Percentiles rank a stretch among this genome's conserved stretches.
Evolutionary conservation across 2,113 vertebrate species (phyloP).

Genomic region (Melanotaenia duboulayi): DNA sequence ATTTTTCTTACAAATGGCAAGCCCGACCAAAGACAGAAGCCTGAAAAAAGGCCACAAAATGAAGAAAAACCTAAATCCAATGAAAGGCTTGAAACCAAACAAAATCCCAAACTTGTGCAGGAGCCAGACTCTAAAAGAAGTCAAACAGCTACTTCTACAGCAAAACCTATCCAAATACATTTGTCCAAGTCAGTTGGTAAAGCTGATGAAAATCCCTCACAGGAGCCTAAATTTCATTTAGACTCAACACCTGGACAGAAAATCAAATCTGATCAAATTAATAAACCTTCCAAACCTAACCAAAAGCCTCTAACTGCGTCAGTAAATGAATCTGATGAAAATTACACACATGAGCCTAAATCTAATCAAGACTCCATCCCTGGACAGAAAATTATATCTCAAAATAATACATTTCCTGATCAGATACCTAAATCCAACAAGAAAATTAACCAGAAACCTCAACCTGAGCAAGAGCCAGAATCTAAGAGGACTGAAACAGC

Average conservation of each 20-base stretch:
- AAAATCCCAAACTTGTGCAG: background rate
- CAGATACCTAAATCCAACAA: background rate
- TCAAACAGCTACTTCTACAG: background rate
- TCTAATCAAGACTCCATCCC: no score
- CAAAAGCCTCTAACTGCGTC: background rate
- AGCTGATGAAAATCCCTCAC: background rate
- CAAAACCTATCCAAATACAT: slow-evolving; percentile 1
- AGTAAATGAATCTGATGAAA: no score
- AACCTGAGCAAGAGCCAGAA: slow-evolving; percentile 18
- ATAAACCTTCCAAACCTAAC: background rate
- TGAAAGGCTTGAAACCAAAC: slow-evolving; percentile 6
- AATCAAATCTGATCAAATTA: background rate
- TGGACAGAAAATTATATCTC: no score
- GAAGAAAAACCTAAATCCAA: slow-evolving; percentile 30
- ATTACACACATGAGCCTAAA: no score
- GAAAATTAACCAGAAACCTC: slow-evolving; percentile 29
- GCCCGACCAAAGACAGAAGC: slow-evolving; percentile 20
- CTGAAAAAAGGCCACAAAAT: background rate
- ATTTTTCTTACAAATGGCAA: slow-evolving; percentile 3
- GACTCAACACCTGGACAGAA: slow-evolving; percentile 25
- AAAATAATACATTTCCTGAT: background rate
- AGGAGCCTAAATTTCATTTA: slow-evolving; percentile 1
- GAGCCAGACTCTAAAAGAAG: background rate
- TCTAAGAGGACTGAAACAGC: rapidly evolving
- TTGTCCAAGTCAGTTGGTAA: no score